Conservation (phyloP, 1,140 invertebrate genomes). For the Euglossa dilemma region DNA sequence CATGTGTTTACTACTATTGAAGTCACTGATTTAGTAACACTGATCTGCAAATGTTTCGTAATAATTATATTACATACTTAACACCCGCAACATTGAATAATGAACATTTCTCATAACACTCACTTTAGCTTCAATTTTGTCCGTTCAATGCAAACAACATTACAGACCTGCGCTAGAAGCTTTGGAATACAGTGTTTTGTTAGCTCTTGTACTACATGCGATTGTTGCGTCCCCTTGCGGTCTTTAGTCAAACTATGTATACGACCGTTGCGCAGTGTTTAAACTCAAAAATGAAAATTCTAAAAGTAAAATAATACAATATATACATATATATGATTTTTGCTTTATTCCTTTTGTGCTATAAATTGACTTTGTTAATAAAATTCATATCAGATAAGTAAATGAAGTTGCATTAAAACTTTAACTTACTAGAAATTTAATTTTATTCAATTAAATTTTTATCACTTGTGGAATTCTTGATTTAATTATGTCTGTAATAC, state of each 20-base stretch:
- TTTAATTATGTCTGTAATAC: background rate
- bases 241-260: background rate
- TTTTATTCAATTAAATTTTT: background rate
- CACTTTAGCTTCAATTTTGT: background rate
- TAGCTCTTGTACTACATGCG: conserved; percentile 43
- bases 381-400: background rate
- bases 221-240: conserved; percentile 35
- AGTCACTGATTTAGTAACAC: background rate
- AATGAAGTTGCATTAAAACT: background rate
- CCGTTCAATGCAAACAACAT: conserved; percentile 32
- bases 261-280: conserved; percentile 36
- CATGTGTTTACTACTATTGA: too few species aligned
- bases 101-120: background rate
- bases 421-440: background rate
- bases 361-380: conserved; percentile 1
- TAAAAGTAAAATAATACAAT: conserved; percentile 39
- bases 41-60: conserved; percentile 7
- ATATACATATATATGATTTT: background rate
- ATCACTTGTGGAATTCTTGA: background rate
- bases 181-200: conserved; percentile 28
- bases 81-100: background rate
- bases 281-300: conserved; percentile 43
- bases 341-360: conserved; percentile 17
- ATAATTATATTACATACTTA: background rate
- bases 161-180: conserved; percentile 19